These are phyloP conservation scores for Drosophila limbata DNA, from an alignment of 2,888 invertebrate genomes.

Conservation along the genomic window DNA sequence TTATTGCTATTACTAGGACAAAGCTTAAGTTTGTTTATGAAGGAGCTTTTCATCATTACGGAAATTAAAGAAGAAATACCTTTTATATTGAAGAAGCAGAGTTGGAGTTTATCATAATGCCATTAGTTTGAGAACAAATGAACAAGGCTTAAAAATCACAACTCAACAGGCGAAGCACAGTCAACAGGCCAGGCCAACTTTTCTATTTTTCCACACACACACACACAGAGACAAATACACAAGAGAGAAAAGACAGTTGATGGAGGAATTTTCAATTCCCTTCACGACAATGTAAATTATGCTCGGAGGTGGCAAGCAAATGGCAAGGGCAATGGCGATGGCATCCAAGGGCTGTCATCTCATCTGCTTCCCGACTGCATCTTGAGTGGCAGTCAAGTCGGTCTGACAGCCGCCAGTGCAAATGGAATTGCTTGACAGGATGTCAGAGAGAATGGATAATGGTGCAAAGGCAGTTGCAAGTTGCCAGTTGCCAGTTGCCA, in stretches of 20 bases:
- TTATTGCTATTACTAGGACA: too few species aligned
- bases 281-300: conserved; percentile 49
- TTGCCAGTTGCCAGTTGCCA: conserved; percentile 1
- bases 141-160: conserved; percentile 60
- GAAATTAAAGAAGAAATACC: too few species aligned
- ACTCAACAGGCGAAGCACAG: conserved; percentile 56
- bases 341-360: conserved; percentile 72
- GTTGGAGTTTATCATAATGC: background rate
- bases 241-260: conserved; percentile 25
- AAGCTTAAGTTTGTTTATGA: too few species aligned
- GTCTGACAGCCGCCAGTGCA: conserved; percentile 62
- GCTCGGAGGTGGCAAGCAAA: conserved; percentile 26
- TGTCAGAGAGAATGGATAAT: conserved; percentile 48
- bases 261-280: conserved; percentile 44
- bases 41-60: too few species aligned
- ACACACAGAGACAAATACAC: background rate
- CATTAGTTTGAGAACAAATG: conserved; percentile 49
- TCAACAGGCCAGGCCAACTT: conserved; percentile 62
- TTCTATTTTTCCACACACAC: conserved; percentile 15
- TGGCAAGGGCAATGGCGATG: conserved; percentile 52
- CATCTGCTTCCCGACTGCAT: conserved; percentile 34
- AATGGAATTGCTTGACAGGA: conserved; percentile 69
- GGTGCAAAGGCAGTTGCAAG: conserved; percentile 10
- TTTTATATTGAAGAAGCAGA: background rate
- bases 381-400: conserved; percentile 41